Percentiles rank a stretch among this genome's conserved stretches.
phyloP scores from a whole-genome alignment of 2,888 invertebrate genomes.

The Epiblema foenella region DNA sequence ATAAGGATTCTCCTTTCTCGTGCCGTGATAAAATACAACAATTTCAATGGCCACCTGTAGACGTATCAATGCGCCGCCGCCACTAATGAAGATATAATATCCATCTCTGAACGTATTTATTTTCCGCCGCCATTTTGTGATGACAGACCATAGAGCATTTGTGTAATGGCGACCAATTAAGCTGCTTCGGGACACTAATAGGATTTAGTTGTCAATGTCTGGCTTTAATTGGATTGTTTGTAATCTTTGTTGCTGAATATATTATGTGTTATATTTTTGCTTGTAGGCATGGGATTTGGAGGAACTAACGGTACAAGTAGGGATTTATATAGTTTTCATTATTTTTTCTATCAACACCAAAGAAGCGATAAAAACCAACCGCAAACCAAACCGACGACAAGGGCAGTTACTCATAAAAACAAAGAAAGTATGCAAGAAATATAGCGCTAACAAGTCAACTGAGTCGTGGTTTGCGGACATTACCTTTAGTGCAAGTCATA shows the following conservation, averaged over 20 bases:
- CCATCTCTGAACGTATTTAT: constrained; percentile 78
- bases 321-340: neutral
- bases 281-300: constrained; percentile 49
- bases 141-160: constrained; percentile 77
- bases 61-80: constrained; percentile 80
- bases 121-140: constrained; percentile 78
- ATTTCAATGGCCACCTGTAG: constrained; percentile 80
- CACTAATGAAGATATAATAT: constrained; percentile 85
- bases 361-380: too few relatives aligned
- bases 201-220: constrained; percentile 83
- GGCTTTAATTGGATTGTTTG: constrained; percentile 78
- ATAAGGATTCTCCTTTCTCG: constrained; percentile 61
- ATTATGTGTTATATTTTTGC: constrained; percentile 46
- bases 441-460: too few relatives aligned
- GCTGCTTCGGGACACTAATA: constrained; percentile 71
- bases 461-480: too few relatives aligned
- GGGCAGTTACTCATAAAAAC: too few relatives aligned
- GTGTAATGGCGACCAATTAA: constrained; percentile 81
- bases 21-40: constrained; percentile 79
- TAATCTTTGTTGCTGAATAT: constrained; percentile 68
- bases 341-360: too few relatives aligned
- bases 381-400: too few relatives aligned
- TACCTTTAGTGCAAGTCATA: too few relatives aligned
- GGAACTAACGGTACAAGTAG: neutral
- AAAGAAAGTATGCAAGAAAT: too few relatives aligned